phyloP scores from a whole-genome alignment of 2,113 vertebrate genomes.

The Pycnonotus jocosus region DNA sequence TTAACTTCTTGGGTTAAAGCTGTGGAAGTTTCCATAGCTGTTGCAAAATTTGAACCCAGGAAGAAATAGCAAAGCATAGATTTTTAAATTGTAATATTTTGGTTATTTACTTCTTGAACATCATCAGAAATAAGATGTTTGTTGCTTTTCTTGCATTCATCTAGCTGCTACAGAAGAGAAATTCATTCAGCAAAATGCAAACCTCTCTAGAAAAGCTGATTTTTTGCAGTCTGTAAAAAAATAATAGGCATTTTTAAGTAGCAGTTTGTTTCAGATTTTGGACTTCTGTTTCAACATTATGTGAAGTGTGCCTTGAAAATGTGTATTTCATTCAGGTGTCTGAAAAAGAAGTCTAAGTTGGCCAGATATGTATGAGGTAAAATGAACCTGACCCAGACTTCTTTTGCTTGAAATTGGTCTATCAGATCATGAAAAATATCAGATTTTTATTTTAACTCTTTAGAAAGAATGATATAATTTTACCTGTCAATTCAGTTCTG shows the following conservation, averaged over 20 bases:
- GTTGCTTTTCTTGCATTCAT: not conserved
- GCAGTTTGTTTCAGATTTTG: not conserved
- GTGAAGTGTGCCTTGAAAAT: not conserved
- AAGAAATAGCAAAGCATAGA: not conserved
- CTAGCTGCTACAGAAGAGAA: not conserved
- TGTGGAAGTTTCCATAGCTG: not conserved
- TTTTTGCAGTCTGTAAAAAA: not conserved
- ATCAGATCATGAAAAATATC: not conserved
- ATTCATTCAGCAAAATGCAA: not conserved
- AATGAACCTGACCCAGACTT: not conserved
- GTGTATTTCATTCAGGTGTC: not conserved
- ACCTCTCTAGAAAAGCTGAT: not conserved
- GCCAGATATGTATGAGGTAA: not conserved
- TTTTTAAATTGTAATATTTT: not conserved
- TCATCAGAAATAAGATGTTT: not conserved
- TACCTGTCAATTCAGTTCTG: not conserved
- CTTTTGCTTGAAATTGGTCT: not conserved
- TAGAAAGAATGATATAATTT: not conserved
- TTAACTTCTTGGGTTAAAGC: not conserved
- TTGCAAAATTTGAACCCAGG: not conserved
- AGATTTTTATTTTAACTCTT: not conserved
- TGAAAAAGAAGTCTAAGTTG: not conserved
- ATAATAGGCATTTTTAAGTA: not conserved
- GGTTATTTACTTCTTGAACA: not conserved
- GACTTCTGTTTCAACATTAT: not conserved